phyloP scores from a whole-genome alignment of 2,888 invertebrate species.

The Thereva nobilitata region DNA sequence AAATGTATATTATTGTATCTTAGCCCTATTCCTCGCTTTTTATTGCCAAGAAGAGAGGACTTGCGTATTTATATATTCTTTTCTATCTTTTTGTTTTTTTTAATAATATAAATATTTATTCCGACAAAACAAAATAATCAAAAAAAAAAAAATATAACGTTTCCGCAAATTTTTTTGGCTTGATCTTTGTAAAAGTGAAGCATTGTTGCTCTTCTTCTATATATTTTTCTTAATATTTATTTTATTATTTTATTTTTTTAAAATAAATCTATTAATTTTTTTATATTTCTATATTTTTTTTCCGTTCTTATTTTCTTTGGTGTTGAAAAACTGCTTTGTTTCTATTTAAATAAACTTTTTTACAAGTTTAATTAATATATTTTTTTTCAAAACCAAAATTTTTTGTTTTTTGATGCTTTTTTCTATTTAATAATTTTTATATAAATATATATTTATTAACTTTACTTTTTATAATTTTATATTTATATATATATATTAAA shows the following conservation, averaged over 20 bases:
- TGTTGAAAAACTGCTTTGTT: no score
- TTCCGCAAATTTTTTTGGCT: constrained; percentile 22
- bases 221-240: constrained; percentile 8
- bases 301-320: not conserved
- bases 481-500: constrained; percentile 14
- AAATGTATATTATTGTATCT: no score
- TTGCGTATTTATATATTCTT: no score
- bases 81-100: no score
- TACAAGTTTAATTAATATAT: not conserved
- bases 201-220: constrained; percentile 20
- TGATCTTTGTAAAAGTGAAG: constrained; percentile 24
- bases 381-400: not conserved
- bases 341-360: not conserved
- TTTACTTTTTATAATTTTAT: constrained; percentile 4
- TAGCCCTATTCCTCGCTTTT: no score
- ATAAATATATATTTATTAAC: constrained; percentile 17
- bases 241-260: constrained; percentile 2
- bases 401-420: constrained; percentile 9
- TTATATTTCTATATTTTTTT: not conserved
- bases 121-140: not conserved
- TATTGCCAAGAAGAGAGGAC: no score
- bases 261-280: not conserved
- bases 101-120: no score
- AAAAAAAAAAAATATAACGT: constrained; percentile 10
- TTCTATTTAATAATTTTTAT: constrained; percentile 20